These are phyloP conservation scores for Palythoa grandiflora DNA, from an alignment of 92 coral and sea anemone species.

Conservation along the genomic window DNA sequence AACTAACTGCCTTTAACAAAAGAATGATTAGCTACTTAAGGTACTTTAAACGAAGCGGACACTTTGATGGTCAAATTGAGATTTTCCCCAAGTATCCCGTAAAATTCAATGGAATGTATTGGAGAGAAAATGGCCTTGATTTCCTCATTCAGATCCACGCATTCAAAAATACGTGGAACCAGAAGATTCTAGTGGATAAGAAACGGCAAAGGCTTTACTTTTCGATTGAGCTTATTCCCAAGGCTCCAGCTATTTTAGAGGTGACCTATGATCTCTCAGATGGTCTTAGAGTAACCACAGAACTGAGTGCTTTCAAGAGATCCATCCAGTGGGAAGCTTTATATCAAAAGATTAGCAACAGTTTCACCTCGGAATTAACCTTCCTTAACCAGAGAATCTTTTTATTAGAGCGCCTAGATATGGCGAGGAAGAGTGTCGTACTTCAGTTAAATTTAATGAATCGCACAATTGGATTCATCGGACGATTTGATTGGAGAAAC, in stretches of 20 bases:
- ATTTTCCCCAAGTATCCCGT: conserved; percentile 73
- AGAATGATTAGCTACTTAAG: conserved; percentile 70
- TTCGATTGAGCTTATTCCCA: conserved; percentile 81
- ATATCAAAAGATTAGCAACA: conserved; percentile 70
- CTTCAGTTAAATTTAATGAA: conserved; percentile 62
- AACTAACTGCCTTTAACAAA: conserved; percentile 64
- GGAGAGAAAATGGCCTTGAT: conserved; percentile 72
- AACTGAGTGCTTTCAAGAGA: conserved; percentile 77
- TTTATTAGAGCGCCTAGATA: conserved; percentile 72
- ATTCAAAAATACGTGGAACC: conserved; percentile 83
- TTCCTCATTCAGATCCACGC: conserved; percentile 72
- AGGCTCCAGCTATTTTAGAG: conserved; percentile 74
- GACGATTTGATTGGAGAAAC: conserved; percentile 88
- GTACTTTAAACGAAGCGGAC: conserved; percentile 56
- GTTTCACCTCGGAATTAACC: conserved; percentile 77
- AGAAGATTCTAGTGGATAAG: conserved; percentile 71
- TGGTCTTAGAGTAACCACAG: conserved; percentile 73
- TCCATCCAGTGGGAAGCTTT: conserved; percentile 70
- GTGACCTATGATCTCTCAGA: conserved; percentile 73
- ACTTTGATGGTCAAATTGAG: conserved; percentile 72
- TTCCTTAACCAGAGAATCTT: conserved; percentile 73
- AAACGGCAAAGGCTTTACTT: conserved; percentile 64
- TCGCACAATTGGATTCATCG: conserved; percentile 78
- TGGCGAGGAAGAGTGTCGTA: conserved; percentile 74
- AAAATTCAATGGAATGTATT: conserved; percentile 71